phyloP scores from a whole-genome alignment of 2,113 vertebrate species.

The Sturnus vulgaris region DNA sequence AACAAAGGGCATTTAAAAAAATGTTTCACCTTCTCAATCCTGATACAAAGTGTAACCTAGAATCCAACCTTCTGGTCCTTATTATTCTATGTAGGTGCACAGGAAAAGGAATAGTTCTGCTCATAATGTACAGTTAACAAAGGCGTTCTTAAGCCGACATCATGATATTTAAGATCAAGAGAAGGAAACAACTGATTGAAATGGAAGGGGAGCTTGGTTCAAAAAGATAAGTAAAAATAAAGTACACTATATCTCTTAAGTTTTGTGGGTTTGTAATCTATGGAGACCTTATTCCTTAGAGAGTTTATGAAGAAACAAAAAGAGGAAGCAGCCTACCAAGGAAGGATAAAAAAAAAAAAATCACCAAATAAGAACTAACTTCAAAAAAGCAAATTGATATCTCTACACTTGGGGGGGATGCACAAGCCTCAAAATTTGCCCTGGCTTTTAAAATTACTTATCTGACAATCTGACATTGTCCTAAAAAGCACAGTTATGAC shows the following conservation, averaged over 20 bases:
- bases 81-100: background rate
- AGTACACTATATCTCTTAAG: background rate
- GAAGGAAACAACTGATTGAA: background rate
- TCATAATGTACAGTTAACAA: background rate
- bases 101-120: background rate
- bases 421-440: background rate
- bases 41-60: background rate
- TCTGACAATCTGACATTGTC: background rate
- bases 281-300: background rate
- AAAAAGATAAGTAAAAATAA: background rate
- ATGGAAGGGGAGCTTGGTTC: background rate
- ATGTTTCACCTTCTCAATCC: background rate
- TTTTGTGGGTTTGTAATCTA: background rate
- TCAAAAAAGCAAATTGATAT: background rate
- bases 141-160: background rate
- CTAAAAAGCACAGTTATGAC: background rate
- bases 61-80: background rate
- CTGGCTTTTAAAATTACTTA: background rate
- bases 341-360: background rate
- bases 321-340: background rate
- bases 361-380: background rate
- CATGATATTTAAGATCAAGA: background rate
- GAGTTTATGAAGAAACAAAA: background rate
- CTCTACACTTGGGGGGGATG: background rate
- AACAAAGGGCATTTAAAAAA: background rate